A percentile compares a stretch with the other conserved stretches of the same genome.
These are phyloP conservation scores for Carettochelys insculpta DNA, from an alignment of 2,113 vertebrate genomes.

Conservation along the genomic window DNA sequence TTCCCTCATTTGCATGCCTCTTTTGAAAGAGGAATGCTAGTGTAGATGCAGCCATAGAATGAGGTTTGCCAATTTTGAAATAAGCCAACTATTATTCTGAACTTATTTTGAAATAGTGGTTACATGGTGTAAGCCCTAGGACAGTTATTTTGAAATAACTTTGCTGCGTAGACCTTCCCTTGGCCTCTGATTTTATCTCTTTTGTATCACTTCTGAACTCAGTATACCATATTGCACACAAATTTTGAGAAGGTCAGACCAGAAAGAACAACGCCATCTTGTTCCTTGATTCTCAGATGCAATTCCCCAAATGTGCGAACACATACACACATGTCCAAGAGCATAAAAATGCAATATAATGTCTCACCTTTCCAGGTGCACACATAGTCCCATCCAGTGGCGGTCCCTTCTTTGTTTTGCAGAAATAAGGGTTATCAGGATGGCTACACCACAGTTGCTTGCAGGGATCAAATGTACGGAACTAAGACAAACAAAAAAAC, in stretches of 20 bases:
- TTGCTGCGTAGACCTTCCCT: too few relatives aligned
- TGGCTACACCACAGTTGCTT: slow-evolving; percentile 99
- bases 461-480: slow-evolving; percentile 95
- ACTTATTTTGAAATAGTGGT: too few relatives aligned
- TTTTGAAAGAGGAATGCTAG: too few relatives aligned
- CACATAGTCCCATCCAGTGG: slow-evolving; percentile 97
- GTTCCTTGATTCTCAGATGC: background rate
- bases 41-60: too few relatives aligned
- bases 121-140: too few relatives aligned
- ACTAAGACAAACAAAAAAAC: slow-evolving; percentile 83
- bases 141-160: too few relatives aligned
- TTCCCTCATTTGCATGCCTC: too few relatives aligned
- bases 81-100: too few relatives aligned
- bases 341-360: accelerated
- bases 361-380: slow-evolving; percentile 90
- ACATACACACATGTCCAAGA: accelerated
- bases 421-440: slow-evolving; percentile 97
- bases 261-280: background rate
- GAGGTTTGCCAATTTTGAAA: too few relatives aligned
- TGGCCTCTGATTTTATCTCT: too few relatives aligned
- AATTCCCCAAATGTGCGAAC: background rate
- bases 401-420: slow-evolving; percentile 98
- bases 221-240: background rate
- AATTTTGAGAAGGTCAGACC: background rate
- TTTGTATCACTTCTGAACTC: background rate